Conservation (phyloP, 2,797 vertebrate genomes). For the Anas capensis region DNA sequence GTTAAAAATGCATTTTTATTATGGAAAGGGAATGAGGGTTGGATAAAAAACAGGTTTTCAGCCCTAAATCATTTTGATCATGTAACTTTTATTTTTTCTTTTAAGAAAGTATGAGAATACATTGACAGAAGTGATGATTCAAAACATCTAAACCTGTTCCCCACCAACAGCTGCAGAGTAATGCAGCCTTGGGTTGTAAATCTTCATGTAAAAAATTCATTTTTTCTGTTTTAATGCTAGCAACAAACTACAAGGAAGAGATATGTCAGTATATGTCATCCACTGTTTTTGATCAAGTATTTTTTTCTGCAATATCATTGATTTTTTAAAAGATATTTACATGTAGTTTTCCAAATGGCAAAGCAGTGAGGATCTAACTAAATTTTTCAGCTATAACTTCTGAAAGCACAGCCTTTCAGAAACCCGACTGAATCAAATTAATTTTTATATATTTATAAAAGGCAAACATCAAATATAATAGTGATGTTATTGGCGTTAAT, state of each 20-base stretch:
- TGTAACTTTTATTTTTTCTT: not conserved
- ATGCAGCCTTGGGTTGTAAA: not conserved
- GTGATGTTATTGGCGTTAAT: not conserved
- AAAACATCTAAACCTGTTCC: not conserved
- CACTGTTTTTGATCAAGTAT: not conserved
- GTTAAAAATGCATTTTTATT: not conserved
- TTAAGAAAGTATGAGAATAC: not conserved
- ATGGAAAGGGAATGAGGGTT: not conserved
- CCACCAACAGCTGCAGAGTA: not conserved
- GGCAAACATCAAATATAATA: not conserved
- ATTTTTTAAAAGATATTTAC: not conserved
- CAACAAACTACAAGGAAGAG: not conserved
- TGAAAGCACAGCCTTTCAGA: conserved; percentile 17
- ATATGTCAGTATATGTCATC: not conserved
- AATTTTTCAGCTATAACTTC: not conserved
- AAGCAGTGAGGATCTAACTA: not conserved
- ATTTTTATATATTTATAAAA: conserved; percentile 25
- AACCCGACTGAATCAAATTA: not conserved
- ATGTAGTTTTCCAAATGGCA: not conserved
- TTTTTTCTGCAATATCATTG: not conserved
- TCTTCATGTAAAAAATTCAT: not conserved
- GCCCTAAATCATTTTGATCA: not conserved
- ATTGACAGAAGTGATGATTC: not conserved
- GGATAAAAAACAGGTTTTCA: not conserved
- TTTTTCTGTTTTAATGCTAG: not conserved